phyloP scores from a whole-genome alignment of 2,113 vertebrate species.

The Oxyura jamaicensis region DNA sequence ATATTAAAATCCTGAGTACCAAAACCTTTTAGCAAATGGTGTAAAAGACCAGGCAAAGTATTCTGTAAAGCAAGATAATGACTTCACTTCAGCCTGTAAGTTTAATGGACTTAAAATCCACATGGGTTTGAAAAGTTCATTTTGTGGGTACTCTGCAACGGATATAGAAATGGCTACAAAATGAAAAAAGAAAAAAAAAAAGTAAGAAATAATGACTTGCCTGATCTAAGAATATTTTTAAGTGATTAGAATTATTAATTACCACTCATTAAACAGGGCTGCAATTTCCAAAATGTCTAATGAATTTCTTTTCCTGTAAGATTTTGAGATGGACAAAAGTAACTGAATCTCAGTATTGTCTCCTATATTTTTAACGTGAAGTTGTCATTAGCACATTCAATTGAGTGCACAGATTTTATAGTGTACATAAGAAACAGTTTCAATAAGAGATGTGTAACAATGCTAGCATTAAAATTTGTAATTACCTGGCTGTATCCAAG shows the following conservation, averaged over 20 bases:
- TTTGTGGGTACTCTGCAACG: neutral
- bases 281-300: neutral
- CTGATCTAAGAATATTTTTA: neutral
- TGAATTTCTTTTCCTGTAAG: neutral
- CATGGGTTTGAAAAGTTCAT: neutral
- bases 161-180: neutral
- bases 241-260: neutral
- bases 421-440: accelerated
- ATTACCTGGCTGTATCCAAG: neutral
- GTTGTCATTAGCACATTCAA: neutral
- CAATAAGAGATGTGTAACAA: neutral
- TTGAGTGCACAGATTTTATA: neutral
- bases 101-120: neutral
- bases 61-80: neutral
- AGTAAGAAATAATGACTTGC: neutral
- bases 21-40: neutral
- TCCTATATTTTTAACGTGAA: neutral
- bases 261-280: neutral
- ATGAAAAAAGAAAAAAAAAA: neutral
- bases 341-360: neutral
- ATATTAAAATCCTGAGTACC: neutral
- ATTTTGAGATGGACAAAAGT: neutral
- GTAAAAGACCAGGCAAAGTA: neutral
- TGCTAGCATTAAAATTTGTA: neutral
- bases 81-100: neutral